phyloP scores from a whole-genome alignment of 2,888 invertebrate species.

The Leptinotarsa tumamoca region DNA sequence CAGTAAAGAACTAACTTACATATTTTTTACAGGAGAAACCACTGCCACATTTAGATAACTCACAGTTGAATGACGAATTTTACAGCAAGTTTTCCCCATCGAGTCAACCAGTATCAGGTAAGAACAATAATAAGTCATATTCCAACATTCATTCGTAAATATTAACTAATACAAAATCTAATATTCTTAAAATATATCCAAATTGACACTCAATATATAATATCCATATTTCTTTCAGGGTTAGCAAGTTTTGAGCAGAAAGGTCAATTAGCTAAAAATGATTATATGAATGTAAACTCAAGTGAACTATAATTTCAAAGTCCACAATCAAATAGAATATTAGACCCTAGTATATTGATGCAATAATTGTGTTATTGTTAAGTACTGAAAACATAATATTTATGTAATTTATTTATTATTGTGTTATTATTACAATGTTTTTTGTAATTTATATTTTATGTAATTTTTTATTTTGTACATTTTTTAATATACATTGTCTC shows the following conservation, averaged over 20 bases:
- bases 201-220: not conserved
- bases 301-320: slow-evolving; percentile 49
- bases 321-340: slow-evolving; percentile 44
- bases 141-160: not conserved
- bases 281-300: slow-evolving; percentile 60
- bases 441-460: slow-evolving; percentile 53
- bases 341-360: slow-evolving; percentile 24
- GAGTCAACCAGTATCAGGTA: slow-evolving; percentile 68
- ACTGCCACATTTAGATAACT: slow-evolving; percentile 55
- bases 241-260: slow-evolving; percentile 36
- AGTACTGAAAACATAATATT: slow-evolving; percentile 46
- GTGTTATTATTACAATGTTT: slow-evolving; percentile 48
- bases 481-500: slow-evolving; percentile 41
- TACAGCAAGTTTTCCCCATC: slow-evolving; percentile 70
- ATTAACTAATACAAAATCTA: no score
- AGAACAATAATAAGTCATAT: slow-evolving; percentile 40
- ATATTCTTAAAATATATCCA: not conserved
- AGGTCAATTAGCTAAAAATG: slow-evolving; percentile 28
- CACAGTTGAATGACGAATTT: slow-evolving; percentile 62
- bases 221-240: slow-evolving; percentile 41
- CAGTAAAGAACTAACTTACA: not conserved
- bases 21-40: slow-evolving; percentile 58
- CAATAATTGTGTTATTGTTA: slow-evolving; percentile 37
- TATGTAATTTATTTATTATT: slow-evolving; percentile 54
- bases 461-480: slow-evolving; percentile 56